phyloP scores from a whole-genome alignment of 2,888 invertebrate genomes.

The Eupithecia insigniata region DNA sequence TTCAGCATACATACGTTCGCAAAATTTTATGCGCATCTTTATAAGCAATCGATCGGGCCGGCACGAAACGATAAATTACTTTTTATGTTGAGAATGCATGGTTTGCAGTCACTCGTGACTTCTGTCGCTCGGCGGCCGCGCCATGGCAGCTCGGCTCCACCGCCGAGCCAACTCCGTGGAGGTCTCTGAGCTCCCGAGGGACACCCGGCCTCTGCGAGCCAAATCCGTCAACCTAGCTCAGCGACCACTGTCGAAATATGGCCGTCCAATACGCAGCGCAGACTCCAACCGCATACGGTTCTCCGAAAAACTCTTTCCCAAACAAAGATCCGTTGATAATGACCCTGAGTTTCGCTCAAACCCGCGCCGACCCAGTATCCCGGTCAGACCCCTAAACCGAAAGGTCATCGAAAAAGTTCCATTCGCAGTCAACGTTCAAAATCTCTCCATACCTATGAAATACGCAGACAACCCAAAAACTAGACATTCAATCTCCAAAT shows the following conservation, averaged over 20 bases:
- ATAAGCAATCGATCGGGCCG: slow-evolving; percentile 73
- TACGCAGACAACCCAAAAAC: slow-evolving; percentile 68
- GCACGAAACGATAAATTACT: slow-evolving; percentile 80
- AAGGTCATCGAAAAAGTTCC: slow-evolving; percentile 71
- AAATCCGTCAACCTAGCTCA: slow-evolving; percentile 72
- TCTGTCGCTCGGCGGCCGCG: slow-evolving; percentile 47
- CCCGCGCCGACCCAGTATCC: slow-evolving; percentile 49
- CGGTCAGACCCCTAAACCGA: slow-evolving; percentile 68
- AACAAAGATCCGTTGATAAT: slow-evolving; percentile 47
- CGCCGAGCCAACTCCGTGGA: slow-evolving; percentile 57
- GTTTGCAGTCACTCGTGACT: slow-evolving; percentile 67
- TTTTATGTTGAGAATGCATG: slow-evolving; percentile 73
- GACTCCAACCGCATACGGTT: slow-evolving; percentile 60
- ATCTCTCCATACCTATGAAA: slow-evolving; percentile 74
- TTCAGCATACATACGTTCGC: slow-evolving; percentile 65
- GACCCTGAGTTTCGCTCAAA: slow-evolving; percentile 40
- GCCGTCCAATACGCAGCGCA: slow-evolving; percentile 67
- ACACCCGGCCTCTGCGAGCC: slow-evolving; percentile 65
- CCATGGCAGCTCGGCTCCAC: slow-evolving; percentile 2
- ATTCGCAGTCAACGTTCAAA: slow-evolving; percentile 72
- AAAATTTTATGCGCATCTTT: slow-evolving; percentile 77
- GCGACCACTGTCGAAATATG: slow-evolving; percentile 71
- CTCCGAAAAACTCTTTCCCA: slow-evolving; percentile 59
- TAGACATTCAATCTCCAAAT: slow-evolving; percentile 71
- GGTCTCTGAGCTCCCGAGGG: slow-evolving; percentile 43